Conservation (phyloP, 2,888 invertebrate genomes). For the Heteromyza rotundicornis region DNA sequence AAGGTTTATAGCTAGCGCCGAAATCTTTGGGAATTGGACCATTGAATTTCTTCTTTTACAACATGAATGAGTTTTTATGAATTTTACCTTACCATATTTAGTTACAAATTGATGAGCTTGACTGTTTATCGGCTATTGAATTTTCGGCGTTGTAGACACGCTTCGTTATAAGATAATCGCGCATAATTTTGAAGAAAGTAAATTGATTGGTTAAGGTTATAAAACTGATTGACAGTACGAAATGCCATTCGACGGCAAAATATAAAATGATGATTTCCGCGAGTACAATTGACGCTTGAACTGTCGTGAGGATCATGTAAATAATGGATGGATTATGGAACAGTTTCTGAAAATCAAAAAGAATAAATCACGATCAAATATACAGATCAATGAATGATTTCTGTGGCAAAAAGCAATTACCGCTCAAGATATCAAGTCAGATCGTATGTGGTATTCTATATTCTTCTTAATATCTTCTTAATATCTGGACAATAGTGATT, state of each 20-base stretch:
- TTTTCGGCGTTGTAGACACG: constrained; percentile 70
- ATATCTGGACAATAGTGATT: too few species aligned
- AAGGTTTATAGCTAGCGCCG: too few species aligned
- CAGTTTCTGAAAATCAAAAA: constrained; percentile 72
- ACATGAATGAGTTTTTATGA: too few species aligned
- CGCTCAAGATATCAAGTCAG: too few species aligned
- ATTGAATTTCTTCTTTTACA: too few species aligned
- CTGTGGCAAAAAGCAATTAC: too few species aligned
- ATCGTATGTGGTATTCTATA: too few species aligned
- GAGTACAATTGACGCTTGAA: constrained; percentile 74
- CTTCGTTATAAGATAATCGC: constrained; percentile 86
- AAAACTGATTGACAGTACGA: constrained; percentile 83
- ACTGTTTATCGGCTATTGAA: constrained; percentile 42
- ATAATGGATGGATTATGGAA: constrained; percentile 86
- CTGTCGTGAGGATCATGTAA: constrained; percentile 74
- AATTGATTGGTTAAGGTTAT: constrained; percentile 90
- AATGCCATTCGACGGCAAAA: constrained; percentile 88
- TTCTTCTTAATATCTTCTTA: too few species aligned
- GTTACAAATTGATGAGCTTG: constrained; percentile 34
- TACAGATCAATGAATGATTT: too few species aligned
- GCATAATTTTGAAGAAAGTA: constrained; percentile 84
- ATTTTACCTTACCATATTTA: too few species aligned
- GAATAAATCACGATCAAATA: too few species aligned
- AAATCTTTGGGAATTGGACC: too few species aligned
- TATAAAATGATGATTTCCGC: constrained; percentile 81